Evolutionary conservation across 1,140 invertebrate genomes (phyloP), one percentile per base, ranked within the genome.

Genomic region (Drosophila subpulchrella): DNA sequence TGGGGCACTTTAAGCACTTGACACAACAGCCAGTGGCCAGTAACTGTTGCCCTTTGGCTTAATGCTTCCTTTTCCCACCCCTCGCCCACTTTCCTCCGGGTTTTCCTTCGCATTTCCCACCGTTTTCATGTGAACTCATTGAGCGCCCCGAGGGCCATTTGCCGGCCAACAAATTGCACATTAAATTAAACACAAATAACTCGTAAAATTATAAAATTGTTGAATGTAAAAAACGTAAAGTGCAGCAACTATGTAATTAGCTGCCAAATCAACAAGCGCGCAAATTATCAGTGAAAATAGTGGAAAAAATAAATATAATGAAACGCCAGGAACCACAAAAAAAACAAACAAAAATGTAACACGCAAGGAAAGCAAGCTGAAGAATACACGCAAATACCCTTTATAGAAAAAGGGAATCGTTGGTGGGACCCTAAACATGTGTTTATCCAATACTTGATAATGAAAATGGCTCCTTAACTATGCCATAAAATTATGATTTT

Each of bases 101-200:
- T n/a, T 62, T 47, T 65, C 34, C 20, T 27, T 17, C 1, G 2
- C 41, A 17, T 54, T 55, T 59, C 38, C 59, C 56, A 32, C 27
- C 54, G n/a, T 17, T 34, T 57, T 32, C 38, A 53, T 65, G 56
- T 15, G 34, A 51, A 50, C 50, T 41, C 68, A 56, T 42, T 30
- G 34, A 55, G 20, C 20, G n/a, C 41, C 61, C 72, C 42, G 41
- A 58, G 41, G 62, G 63, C 74, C 74, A 68, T 62, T 81, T 78
- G 67, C 58, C 66, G 68, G 68, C 60, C 73, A 85, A 56, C 84
- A 83, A 89, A 83, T 89, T 89, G 67, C 84, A 88, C 76, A 82
- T 83, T 66, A 88, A 88, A 88, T 88, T 83, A 88, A 89, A 88
- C 84, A 77, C 84, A 88, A 88, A 88, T 88, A 88, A 79, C 75